phyloP scores from a whole-genome alignment of 2,888 invertebrate species.

The Timandra comae region DNA sequence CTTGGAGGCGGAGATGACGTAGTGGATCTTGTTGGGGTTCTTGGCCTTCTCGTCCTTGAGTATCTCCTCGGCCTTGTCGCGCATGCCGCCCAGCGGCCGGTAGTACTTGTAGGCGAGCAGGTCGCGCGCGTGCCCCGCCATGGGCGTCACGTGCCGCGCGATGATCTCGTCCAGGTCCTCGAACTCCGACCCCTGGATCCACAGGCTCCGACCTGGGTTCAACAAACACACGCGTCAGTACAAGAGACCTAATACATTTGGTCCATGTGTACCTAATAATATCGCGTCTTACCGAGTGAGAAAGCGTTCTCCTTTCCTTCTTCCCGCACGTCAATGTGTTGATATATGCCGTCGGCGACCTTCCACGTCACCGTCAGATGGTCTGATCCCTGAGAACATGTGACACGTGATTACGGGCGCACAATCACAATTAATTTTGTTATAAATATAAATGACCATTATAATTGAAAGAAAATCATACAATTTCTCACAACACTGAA shows the following conservation, averaged over 20 bases:
- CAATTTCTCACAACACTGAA: too few relatives aligned
- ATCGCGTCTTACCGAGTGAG: conserved; percentile 84
- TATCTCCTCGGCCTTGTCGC: conserved; percentile 91
- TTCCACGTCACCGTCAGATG: conserved; percentile 99
- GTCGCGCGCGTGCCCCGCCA: conserved; percentile 96
- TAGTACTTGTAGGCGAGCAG: conserved; percentile 94
- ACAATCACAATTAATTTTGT: too few relatives aligned
- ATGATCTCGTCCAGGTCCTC: conserved; percentile 99
- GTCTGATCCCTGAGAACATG: conserved; percentile 83
- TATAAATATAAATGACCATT: too few relatives aligned
- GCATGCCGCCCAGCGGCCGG: conserved; percentile 84
- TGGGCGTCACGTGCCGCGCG: conserved; percentile 96
- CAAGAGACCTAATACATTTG: not conserved
- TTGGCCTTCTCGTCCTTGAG: conserved; percentile 93
- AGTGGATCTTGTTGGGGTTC: conserved; percentile 92
- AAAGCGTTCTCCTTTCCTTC: conserved; percentile 98
- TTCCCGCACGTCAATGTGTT: conserved; percentile 97
- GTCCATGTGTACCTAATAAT: not conserved
- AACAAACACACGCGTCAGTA: conserved; percentile 1
- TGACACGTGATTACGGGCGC: too few relatives aligned
- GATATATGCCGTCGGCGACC: conserved; percentile 93
- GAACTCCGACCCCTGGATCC: conserved; percentile 95
- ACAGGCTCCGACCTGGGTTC: conserved; percentile 77
- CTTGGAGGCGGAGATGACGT: conserved; percentile 89
- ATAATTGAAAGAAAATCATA: too few relatives aligned